phyloP scores from a whole-genome alignment of 2,888 invertebrate genomes.

The Netelia melanura region DNA sequence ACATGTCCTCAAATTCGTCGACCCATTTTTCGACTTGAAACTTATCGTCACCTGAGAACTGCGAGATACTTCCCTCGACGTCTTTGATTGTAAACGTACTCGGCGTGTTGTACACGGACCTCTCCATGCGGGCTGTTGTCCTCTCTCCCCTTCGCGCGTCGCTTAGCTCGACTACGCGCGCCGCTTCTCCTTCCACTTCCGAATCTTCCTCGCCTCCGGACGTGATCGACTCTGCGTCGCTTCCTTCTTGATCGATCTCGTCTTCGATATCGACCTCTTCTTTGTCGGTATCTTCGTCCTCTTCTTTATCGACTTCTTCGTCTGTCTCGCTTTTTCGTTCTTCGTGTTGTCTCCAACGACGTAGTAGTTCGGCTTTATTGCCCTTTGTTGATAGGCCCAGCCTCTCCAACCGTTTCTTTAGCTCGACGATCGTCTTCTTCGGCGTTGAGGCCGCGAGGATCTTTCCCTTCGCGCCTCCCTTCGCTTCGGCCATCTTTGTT shows the following conservation, averaged over 20 bases:
- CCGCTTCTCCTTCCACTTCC: neutral
- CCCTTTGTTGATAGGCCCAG: slow-evolving; percentile 47
- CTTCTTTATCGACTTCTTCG: neutral
- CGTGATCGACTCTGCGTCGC: neutral
- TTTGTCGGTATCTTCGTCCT: neutral
- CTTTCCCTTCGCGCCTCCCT: neutral
- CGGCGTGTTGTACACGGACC: neutral
- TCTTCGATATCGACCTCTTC: neutral
- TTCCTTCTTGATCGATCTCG: neutral
- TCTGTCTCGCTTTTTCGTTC: neutral
- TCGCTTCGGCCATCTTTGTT: neutral
- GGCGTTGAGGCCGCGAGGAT: neutral
- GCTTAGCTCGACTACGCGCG: neutral
- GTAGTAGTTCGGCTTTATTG: slow-evolving; percentile 38
- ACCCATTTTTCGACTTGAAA: slow-evolving; percentile 31
- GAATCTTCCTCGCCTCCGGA: neutral
- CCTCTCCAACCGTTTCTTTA: slow-evolving; percentile 21
- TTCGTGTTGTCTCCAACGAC: slow-evolving; percentile 19
- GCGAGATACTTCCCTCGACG: slow-evolving; percentile 39
- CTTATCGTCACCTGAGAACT: slow-evolving; percentile 42
- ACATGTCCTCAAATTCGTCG: slow-evolving; percentile 11
- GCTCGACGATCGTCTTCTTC: slow-evolving; percentile 21
- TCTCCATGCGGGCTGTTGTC: neutral
- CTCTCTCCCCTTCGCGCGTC: neutral
- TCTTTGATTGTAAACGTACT: slow-evolving; percentile 41